Base-by-base conservation (phyloP, 2,113 vertebrate species). In the Myotis brandtii region DNA sequence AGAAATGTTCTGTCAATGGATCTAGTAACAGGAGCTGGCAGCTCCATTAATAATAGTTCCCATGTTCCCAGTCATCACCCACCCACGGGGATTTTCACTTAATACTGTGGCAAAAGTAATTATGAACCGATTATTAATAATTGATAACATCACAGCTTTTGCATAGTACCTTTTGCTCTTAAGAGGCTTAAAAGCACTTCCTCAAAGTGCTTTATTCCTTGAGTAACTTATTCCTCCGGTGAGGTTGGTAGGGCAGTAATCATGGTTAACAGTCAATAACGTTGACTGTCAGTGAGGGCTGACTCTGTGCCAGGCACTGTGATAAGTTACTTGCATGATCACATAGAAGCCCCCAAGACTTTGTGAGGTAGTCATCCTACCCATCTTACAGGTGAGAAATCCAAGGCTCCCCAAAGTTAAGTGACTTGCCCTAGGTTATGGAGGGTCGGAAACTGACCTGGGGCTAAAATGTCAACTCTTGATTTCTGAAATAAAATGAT, bases 21-120 rank as follows among this genome's bases (percentile, higher is more conserved):
- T 91, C 96, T 8, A 0, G 97, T 98, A 98, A n/a, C 37, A 95
- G 89, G 98, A 97, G 96, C 92, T 93, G 95, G 95, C 97, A 97
- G 94, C 73, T 93, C 95, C 23, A 7, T 90, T 95, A 93, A 92
- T 91, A 91, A 96, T 18, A 8, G 86, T 67, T 81, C 82, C 90
- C 70, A 52, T 73, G 82, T 91, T 73, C 87, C 85, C 46, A 85
- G 69, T 89, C 91, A 48, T 95, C 79, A 62, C 52, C 73, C 77
- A 88, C 80, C 75, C 95, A 76, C n/a, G 67, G 76, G 90, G 72
- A 46, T 85, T 91, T 77, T 93, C 89, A 72, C 80, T 95, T 88
- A 84, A 92, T 75, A 86, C 73, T 4, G 14, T 46, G 92, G 90
- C 93, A 94, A 85, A 81, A 59, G 72, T 87, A 73, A 97, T 96